Conservation (phyloP, 2,113 vertebrate genomes). For the Calidris pygmaea region DNA sequence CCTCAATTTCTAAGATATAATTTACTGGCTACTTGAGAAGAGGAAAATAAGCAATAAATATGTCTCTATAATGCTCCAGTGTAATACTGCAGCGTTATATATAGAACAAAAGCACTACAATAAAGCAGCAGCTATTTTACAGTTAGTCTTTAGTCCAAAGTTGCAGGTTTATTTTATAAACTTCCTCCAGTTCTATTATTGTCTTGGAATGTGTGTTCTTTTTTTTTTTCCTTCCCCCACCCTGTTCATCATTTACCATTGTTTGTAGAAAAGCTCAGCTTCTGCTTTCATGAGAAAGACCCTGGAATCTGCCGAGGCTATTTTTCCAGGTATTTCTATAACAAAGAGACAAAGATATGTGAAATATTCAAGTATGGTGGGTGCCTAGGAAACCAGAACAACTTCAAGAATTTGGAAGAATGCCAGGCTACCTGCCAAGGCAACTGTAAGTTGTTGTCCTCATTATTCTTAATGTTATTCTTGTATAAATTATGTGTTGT, state of each 20-base stretch:
- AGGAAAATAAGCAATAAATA: not conserved
- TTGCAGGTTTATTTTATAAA: not conserved
- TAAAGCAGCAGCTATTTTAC: not conserved
- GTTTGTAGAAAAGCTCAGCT: slow-evolving; percentile 79
- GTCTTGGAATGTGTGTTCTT: not conserved
- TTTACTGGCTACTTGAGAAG: not conserved
- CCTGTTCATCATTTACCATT: not conserved
- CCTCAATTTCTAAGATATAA: not conserved
- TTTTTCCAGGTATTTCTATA: slow-evolving; percentile 86
- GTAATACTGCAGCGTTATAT: not conserved
- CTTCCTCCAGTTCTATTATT: not conserved
- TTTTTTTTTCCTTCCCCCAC: not conserved
- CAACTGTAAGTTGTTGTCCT: slow-evolving; percentile 66
- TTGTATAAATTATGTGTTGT: not conserved
- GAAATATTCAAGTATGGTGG: slow-evolving; percentile 88
- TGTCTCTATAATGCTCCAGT: not conserved
- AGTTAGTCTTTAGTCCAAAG: not conserved
- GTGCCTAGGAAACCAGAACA: slow-evolving; percentile 92
- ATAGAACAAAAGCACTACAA: not conserved
- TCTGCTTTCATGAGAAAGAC: slow-evolving; percentile 84
- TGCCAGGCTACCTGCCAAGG: slow-evolving; percentile 80
- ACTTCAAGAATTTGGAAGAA: slow-evolving; percentile 80
- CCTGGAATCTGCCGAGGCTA: slow-evolving; percentile 85
- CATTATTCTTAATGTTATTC: not conserved
- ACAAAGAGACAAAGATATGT: slow-evolving; percentile 75